Evolutionary conservation across 1,140 invertebrate genomes (phyloP).

Genomic region (Capitella teleta): DNA sequence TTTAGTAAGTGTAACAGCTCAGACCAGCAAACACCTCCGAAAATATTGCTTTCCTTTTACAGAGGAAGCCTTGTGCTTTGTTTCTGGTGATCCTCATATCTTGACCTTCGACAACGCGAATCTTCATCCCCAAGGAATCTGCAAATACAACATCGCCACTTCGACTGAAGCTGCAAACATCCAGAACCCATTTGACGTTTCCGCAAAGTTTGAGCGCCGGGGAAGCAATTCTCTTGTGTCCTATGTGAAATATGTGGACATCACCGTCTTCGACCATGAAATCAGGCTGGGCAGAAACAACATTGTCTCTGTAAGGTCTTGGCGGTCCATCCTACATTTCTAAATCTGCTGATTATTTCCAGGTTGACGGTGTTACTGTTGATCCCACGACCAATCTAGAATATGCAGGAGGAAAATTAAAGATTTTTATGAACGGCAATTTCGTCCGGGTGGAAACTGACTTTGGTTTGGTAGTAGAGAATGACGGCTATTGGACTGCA

Average conservation of each 20-base stretch:
- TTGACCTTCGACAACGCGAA: not conserved
- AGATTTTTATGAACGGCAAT: not conserved
- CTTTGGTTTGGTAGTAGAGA: not conserved
- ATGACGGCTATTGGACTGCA: not conserved
- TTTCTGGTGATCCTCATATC: not conserved
- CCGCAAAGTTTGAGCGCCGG: not conserved
- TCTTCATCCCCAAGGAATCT: slow-evolving; percentile 4
- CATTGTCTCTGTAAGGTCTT: not conserved
- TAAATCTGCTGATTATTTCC: not conserved
- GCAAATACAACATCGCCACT: slow-evolving; percentile 1
- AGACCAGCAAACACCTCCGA: too few species aligned
- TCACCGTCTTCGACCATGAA: not conserved
- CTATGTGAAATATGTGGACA: not conserved
- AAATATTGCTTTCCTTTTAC: too few species aligned
- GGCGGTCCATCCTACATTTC: too few species aligned
- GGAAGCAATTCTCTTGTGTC: not conserved
- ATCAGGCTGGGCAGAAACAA: not conserved
- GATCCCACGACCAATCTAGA: not conserved
- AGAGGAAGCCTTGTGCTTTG: not conserved
- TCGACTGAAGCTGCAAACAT: not conserved
- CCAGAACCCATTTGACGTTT: not conserved
- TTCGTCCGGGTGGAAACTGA: not conserved
- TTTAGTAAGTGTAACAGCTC: slow-evolving; percentile 6
- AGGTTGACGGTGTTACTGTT: not conserved
- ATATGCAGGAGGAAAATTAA: too few species aligned